A percentile compares a stretch with the other conserved stretches of the same genome.
phyloP scores from a whole-genome alignment of 2,113 vertebrate genomes.

The Pterocles burchelli region DNA sequence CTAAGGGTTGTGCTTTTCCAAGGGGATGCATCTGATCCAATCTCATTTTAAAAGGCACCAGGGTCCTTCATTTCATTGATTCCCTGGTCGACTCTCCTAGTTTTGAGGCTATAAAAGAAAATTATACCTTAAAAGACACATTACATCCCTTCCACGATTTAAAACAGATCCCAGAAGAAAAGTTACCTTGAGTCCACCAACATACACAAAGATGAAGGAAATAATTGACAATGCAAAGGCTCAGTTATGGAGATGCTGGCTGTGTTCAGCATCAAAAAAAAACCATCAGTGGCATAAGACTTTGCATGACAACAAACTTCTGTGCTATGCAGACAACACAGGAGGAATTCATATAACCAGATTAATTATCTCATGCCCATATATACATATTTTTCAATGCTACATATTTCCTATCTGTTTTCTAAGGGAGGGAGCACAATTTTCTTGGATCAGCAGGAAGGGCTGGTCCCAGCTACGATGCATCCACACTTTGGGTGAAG shows the following conservation, averaged over 20 bases:
- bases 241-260: background rate
- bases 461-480: background rate
- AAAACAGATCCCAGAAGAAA: background rate
- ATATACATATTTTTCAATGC: no score
- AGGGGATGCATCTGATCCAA: background rate
- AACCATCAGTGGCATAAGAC: background rate
- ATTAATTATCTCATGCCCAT: background rate
- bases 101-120: background rate
- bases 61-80: background rate
- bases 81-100: background rate
- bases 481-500: background rate
- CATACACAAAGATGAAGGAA: accelerated
- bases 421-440: background rate
- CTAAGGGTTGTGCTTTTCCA: background rate
- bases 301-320: no score
- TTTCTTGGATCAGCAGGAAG: background rate
- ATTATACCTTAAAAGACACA: background rate
- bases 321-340: accelerated
- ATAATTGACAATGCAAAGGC: background rate
- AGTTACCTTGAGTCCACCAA: background rate
- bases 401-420: background rate
- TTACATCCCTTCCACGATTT: background rate
- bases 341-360: background rate
- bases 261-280: background rate
- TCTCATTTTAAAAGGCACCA: background rate